phyloP scores from a whole-genome alignment of 2,797 vertebrate species.

The Bradypodion pumilum region DNA sequence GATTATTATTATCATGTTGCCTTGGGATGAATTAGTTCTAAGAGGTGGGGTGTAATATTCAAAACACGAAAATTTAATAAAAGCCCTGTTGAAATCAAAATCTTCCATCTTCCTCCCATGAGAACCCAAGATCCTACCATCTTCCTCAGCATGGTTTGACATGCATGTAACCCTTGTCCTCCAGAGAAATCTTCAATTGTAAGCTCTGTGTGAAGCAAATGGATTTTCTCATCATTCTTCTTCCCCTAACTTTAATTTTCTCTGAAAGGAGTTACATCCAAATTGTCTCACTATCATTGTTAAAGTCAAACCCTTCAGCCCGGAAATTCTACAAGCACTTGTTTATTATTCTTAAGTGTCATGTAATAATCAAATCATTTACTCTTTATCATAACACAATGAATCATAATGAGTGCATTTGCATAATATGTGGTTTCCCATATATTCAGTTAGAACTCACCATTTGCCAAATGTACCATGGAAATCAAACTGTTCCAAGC shows the following conservation, averaged over 20 bases:
- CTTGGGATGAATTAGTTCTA: background rate
- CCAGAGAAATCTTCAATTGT: background rate
- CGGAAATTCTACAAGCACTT: conserved; percentile 65
- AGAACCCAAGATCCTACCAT: background rate
- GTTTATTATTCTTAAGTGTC: conserved; percentile 76
- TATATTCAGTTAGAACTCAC: conserved; percentile 71
- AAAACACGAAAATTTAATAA: background rate
- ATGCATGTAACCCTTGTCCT: too few species aligned
- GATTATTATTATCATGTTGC: too few species aligned
- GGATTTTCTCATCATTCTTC: background rate
- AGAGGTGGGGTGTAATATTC: background rate
- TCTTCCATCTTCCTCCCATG: background rate
- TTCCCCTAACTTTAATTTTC: conserved; percentile 13
- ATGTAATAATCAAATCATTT: conserved; percentile 78
- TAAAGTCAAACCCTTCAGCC: conserved; percentile 55
- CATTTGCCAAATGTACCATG: conserved; percentile 78
- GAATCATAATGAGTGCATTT: conserved; percentile 78
- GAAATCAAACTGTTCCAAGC: conserved; percentile 69
- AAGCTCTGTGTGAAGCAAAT: background rate
- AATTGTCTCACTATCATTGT: background rate
- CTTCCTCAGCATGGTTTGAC: too few species aligned
- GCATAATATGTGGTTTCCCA: conserved; percentile 74
- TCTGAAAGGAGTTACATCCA: background rate
- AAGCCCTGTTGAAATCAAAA: background rate
- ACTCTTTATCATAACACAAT: conserved; percentile 69